Percentiles rank a stretch among this genome's conserved stretches.
Conservation (phyloP, 2,797 vertebrate species). For the Microctenopoma stevenorrisi region DNA sequence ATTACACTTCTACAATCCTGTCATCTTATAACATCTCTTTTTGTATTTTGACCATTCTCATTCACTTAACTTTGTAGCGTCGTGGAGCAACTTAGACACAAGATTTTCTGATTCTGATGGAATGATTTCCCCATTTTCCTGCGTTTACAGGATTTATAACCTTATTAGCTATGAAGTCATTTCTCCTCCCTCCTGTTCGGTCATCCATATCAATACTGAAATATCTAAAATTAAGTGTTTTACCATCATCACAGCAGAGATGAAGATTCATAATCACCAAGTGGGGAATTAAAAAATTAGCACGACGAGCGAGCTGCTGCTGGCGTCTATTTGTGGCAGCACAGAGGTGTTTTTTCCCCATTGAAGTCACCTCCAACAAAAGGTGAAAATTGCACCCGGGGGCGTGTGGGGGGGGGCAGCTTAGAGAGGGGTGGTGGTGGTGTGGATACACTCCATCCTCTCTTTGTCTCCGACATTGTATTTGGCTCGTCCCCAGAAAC, state of each 20-base stretch:
- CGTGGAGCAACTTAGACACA: too few relatives aligned
- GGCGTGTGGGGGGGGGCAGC: slow-evolving; percentile 40
- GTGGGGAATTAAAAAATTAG: slow-evolving; percentile 50
- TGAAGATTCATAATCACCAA: slow-evolving; percentile 43
- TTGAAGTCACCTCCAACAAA: slow-evolving; percentile 53
- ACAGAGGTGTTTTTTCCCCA: slow-evolving; percentile 50
- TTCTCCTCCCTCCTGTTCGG: too few relatives aligned
- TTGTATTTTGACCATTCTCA: too few relatives aligned
- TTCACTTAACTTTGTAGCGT: too few relatives aligned
- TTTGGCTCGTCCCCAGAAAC: slow-evolving; percentile 30
- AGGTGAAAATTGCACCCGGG: slow-evolving; percentile 76
- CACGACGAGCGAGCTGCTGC: slow-evolving; percentile 35
- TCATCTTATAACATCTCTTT: too few relatives aligned
- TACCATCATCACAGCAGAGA: slow-evolving; percentile 31
- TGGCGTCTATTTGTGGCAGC: slow-evolving; percentile 59
- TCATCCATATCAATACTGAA: slow-evolving; percentile 55
- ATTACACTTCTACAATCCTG: too few relatives aligned
- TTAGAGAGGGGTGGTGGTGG: slow-evolving; percentile 1
- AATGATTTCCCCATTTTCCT: too few relatives aligned
- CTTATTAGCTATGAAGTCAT: too few relatives aligned
- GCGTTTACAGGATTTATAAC: too few relatives aligned
- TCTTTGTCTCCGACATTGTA: slow-evolving; percentile 44
- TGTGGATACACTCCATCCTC: slow-evolving; percentile 10
- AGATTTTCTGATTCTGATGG: too few relatives aligned
- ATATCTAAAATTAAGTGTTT: slow-evolving; percentile 65